Evolutionary conservation across 2,888 invertebrate species (phyloP).

Genomic region (Orthosia gothica): DNA sequence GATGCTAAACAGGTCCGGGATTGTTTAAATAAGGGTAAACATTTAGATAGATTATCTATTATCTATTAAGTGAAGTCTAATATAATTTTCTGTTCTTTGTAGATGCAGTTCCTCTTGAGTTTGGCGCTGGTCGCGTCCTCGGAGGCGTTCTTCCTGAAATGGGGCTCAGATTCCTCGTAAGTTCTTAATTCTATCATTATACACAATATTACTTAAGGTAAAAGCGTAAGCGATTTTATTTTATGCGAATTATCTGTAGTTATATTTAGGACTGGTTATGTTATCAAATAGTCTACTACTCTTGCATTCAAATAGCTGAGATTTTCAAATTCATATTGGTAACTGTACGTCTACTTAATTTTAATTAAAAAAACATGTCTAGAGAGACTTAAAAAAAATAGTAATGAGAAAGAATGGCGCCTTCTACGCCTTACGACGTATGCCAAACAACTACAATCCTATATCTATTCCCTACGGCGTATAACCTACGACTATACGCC

Average conservation of each 20-base stretch:
- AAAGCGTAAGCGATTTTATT: conserved; percentile 29
- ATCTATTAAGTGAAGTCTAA: conserved; percentile 25
- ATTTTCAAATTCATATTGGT: neutral
- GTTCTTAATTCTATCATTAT: conserved; percentile 63
- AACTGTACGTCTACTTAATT: too few relatives aligned
- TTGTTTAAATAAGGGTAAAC: too few relatives aligned
- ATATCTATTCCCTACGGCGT: too few relatives aligned
- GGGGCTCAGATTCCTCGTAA: conserved; percentile 90
- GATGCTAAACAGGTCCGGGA: too few relatives aligned
- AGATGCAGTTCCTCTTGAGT: conserved; percentile 85
- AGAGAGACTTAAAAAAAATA: too few relatives aligned
- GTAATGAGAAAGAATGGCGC: too few relatives aligned
- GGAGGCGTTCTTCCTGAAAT: conserved; percentile 90
- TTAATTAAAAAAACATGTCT: neutral
- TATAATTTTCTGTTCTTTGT: conserved; percentile 76
- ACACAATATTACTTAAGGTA: neutral
- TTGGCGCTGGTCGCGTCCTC: conserved; percentile 84
- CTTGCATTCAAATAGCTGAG: neutral
- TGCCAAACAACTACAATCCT: too few relatives aligned
- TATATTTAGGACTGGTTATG: neutral
- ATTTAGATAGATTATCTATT: neutral
- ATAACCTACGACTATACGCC: too few relatives aligned
- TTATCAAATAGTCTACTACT: neutral
- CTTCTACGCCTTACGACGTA: too few relatives aligned
- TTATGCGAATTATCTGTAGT: conserved; percentile 15